Base-by-base conservation (phyloP, 1,140 invertebrate genomes). In the Tyrophagus putrescentiae region DNA sequence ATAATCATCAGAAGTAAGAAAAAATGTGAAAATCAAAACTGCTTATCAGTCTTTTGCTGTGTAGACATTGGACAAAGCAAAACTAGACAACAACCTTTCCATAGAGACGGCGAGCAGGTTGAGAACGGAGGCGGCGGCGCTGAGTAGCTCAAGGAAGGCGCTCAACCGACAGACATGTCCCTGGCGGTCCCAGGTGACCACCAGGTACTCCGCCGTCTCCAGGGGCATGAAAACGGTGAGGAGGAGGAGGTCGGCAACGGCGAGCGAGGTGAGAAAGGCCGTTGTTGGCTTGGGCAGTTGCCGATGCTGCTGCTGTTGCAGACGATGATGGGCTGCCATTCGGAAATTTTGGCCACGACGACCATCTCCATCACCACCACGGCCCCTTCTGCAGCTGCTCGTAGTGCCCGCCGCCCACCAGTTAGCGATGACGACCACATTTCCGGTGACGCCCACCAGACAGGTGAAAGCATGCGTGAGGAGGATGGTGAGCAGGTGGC, bases 161-260 rank as follows among this genome's bases (percentile, higher is more conserved):
- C 62, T 48, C 25, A 65, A 7, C 31, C 62, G 65, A 57, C 66
- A 67, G 13, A 67, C 25, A 0, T 45, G 65, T 23, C 66, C 65
- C 7, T 52, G 61, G 4, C 7, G 18, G 36, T 66, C 64, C 65
- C 65, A 66, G 29, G 63, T 60, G 9, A 65, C 23, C 1, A 65
- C 63, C 56, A 67, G 67, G 48, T 67, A 67, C 57, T 66, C 57
- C 1, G 66, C 65, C 23, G 63, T 36, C 7, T 68, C 67, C 13
- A 65, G 34, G 18, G 66, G 67, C 9, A 60, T 64, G 31, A 59
- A 68, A 25, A 68, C 60, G 23, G 61, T 50, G 1, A 68, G 44
- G 9, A 68, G 56, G 6, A 68, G 52, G 5, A 68, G 18, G 60
- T 68, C 67, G 4, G 67, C 57, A 3, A 66, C 31, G 4, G 67